Conservation (phyloP, 37 sponge, comb jelly and placozoan genomes). For the Oscarella lobularis region DNA sequence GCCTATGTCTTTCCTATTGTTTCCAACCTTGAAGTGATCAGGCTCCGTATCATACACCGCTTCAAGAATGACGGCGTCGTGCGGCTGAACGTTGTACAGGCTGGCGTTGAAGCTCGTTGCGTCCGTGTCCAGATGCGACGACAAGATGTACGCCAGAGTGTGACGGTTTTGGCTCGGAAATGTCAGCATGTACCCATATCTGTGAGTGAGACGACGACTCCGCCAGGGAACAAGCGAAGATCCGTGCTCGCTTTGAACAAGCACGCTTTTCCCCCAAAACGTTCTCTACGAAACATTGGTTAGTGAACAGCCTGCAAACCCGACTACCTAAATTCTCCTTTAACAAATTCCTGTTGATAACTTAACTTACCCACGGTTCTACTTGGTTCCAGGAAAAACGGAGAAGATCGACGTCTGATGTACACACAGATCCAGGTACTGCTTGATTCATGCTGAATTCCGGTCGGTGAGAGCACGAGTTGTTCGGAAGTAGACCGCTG, state of each 20-base stretch:
- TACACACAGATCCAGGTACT: conserved; percentile 34
- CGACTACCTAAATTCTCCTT: neutral
- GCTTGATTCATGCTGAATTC: conserved; percentile 22
- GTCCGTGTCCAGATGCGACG: conserved; percentile 22
- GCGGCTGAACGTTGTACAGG: neutral
- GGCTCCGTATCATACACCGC: neutral
- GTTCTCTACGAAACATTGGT: conserved; percentile 24
- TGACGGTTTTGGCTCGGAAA: conserved; percentile 27
- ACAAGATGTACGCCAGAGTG: conserved; percentile 26
- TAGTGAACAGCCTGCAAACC: neutral
- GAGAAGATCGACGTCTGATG: conserved; percentile 41
- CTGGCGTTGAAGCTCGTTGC: neutral
- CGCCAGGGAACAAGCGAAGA: conserved; percentile 48
- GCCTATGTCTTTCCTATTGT: neutral
- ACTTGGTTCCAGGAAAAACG: conserved; percentile 66
- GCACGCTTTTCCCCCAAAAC: conserved; percentile 28
- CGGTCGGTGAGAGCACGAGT: conserved; percentile 25
- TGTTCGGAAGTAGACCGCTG: conserved; percentile 37
- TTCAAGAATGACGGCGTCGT: neutral
- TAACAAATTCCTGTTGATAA: too few species aligned
- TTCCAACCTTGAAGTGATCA: conserved; percentile 2
- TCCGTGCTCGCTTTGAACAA: conserved; percentile 57
- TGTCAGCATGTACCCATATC: conserved; percentile 63
- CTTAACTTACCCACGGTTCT: conserved; percentile 34
- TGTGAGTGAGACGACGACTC: conserved; percentile 57